A percentile compares a stretch with the other conserved stretches of the same genome.
Conservation (phyloP, 2,797 vertebrate species). For the Coendou prehensilis region DNA sequence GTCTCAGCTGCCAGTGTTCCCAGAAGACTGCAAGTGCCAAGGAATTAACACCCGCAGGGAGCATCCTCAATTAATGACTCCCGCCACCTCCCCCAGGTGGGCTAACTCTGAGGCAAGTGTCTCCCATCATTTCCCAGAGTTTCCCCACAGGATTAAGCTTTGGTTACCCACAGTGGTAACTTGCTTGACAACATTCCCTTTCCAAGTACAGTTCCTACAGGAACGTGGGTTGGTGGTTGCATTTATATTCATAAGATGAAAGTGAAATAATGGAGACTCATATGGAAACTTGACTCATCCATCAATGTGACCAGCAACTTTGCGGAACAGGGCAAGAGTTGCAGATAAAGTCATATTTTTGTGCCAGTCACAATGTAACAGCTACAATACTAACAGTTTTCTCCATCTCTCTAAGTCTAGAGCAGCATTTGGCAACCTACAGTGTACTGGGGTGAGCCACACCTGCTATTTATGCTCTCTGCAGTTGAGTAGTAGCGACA, state of each 20-base stretch:
- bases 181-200: conserved; percentile 8
- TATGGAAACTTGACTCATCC: neutral
- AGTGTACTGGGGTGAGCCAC: neutral
- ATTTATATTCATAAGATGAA: conserved; percentile 34
- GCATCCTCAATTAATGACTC: neutral
- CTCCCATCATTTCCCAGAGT: neutral
- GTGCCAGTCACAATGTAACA: neutral
- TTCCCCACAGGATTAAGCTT: conserved; percentile 16
- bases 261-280: conserved; percentile 7
- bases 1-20: neutral
- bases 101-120: neutral
- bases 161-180: neutral
- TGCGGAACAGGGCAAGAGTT: neutral
- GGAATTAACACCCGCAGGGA: neutral
- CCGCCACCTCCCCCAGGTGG: neutral
- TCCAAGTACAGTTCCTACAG: conserved; percentile 1
- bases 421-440: neutral
- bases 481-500: neutral
- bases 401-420: neutral
- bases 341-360: conserved; percentile 2
- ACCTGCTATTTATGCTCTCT: neutral
- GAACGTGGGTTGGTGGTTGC: neutral
- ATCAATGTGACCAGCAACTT: neutral
- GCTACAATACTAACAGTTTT: neutral
- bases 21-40: conserved; percentile 14